Base-by-base conservation (phyloP, 2,888 invertebrate species). In the Lobophora halterata region DNA sequence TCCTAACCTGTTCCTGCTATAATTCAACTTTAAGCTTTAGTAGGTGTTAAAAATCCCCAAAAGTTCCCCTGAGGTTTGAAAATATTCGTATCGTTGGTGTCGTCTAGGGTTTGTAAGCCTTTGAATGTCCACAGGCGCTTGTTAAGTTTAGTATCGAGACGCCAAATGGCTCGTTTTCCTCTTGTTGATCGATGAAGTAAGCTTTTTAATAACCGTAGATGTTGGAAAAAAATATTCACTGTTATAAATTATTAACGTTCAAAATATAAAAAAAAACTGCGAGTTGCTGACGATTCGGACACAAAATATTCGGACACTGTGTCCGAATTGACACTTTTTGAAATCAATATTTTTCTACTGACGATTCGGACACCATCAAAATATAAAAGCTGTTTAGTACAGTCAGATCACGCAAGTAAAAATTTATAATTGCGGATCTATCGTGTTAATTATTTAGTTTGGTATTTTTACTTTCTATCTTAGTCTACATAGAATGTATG, bases 1-100 rank as follows among this genome's bases (percentile, higher is more conserved):
- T 46, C 44, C 2, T 27, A 30, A 34, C 37, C 36, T 46, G 40
- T 31, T 20, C 34, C 18, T 20, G 31, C 40, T 35, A 48, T 50
- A 48, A 45, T 38, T 53, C 40, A 48, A 23, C 41, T 34, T 41
- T 48, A 42, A 46, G 46, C 52, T 48, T 40, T 40, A 46, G 36
- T 48, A 37, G 48, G 42, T 49, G 46, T 50, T 49, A 50, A 53
- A 50, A 48, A 36, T 36, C 41, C 42, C 41, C 28, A 26, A 43
- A 49, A 45, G 23, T 46, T 48, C 44, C 13, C 11, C 30, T 13
- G n/a, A 31, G 36, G 28, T 31, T 40, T 41, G 34, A 41, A 31
- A 42, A 35, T 37, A 31, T 39, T 21, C 30, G 21, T 40, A 46
- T 35, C 25, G 21, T 35, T n/a, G n/a, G n/a, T n/a, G n/a, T n/a